phyloP scores from a whole-genome alignment of 2,113 vertebrate species.

The Carettochelys insculpta region DNA sequence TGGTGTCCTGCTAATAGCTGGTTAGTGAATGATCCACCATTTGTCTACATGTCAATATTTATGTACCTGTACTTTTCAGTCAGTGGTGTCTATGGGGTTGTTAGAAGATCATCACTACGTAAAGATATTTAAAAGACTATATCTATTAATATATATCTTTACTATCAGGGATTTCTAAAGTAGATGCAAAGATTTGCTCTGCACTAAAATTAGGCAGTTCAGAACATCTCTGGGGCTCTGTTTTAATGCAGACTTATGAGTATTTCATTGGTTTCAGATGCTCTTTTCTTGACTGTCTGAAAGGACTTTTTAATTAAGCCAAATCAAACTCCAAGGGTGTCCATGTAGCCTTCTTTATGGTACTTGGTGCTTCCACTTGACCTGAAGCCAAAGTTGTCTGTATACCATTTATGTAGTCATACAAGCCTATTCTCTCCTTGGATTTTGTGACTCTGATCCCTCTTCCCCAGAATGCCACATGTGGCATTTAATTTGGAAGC shows the following conservation, averaged over 20 bases:
- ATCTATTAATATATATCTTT: not conserved
- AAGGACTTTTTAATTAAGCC: not conserved
- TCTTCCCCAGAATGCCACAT: not conserved
- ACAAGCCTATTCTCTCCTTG: not conserved
- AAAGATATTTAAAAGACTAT: not conserved
- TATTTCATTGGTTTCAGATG: conserved; percentile 10
- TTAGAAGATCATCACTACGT: not conserved
- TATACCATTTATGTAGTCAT: not conserved
- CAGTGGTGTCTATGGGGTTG: not conserved
- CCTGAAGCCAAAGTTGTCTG: not conserved
- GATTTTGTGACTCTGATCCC: not conserved
- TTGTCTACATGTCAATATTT: conserved; percentile 53
- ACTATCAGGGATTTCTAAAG: not conserved
- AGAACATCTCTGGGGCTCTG: not conserved
- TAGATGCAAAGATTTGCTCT: not conserved
- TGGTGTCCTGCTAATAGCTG: conserved; percentile 90
- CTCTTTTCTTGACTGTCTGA: conserved; percentile 22
- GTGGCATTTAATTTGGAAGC: not conserved
- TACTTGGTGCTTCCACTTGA: not conserved
- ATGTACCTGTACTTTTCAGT: conserved; percentile 34
- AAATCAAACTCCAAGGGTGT: not conserved
- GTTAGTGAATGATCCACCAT: conserved; percentile 74
- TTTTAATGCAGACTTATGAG: conserved; percentile 1
- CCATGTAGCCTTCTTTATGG: conserved; percentile 28
- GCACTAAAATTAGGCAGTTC: not conserved